Base-by-base conservation (phyloP, 2,888 invertebrate genomes). In the Cephonodes hylas region DNA sequence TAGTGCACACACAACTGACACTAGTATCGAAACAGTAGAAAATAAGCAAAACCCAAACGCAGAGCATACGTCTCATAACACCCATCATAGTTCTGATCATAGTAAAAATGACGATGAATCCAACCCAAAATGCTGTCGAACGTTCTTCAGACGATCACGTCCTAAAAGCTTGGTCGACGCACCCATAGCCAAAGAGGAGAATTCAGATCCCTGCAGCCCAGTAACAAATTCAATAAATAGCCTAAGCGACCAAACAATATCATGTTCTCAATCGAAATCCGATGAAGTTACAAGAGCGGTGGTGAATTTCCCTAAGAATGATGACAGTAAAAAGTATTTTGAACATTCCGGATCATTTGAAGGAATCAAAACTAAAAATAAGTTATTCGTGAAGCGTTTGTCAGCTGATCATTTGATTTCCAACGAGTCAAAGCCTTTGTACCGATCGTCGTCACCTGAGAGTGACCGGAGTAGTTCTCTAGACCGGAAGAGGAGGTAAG, bases 321-420 rank as follows among this genome's bases (percentile, higher is more conserved):
- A 85, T 63, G 88, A 89, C 67, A 63, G 79, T 20, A 86, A 84
- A 73, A 90, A 87, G 69, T 84, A 75, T 77, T 91, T 90, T 78
- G 91, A 92, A 70, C 89, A 91, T 76, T 88, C 91, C 53, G 88
- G 87, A 46, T 92, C 91, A 42, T 90, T 92, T 83, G 92, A 92
- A 81, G 91, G 90, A 56, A 85, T 86, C 58, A 92, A 91, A 74
- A 78, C 86, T 44, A 91, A 88, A 71, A 86, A 80, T 76, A 91
- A 90, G 74, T 77, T 89, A 67, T 91, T 91, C 86, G 89, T 91
- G 59, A 93, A 92, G 67, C 83, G 92, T 72, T 76, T 92, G 62
- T 93, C 92, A 66, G 92, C 91, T 67, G 92, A 93, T 79, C 92
- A 93, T 77, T 79, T 93, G 63, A 90, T 92, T 73, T 81, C 90